Evolutionary conservation across 2,888 invertebrate species (phyloP).

Genomic region (Metellina segmentata): DNA sequence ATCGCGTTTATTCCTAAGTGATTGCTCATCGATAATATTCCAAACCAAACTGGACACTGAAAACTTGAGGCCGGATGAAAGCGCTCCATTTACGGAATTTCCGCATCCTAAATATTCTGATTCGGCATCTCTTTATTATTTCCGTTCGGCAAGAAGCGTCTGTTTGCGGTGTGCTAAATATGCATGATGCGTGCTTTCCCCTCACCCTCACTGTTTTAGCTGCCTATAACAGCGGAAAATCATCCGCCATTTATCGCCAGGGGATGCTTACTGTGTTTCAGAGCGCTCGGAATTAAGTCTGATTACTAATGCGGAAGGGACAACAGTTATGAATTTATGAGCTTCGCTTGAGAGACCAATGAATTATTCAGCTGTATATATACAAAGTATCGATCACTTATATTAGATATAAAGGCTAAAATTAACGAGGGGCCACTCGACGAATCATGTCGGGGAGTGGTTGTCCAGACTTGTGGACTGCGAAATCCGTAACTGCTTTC

Average conservation of each 20-base stretch:
- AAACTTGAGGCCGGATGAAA: background rate
- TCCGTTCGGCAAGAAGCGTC: background rate
- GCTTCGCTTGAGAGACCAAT: slow-evolving; percentile 51
- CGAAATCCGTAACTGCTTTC: background rate
- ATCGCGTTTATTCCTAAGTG: too few species aligned
- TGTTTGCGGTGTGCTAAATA: slow-evolving; percentile 38
- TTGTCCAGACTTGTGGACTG: slow-evolving; percentile 1
- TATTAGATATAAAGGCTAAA: slow-evolving; percentile 73
- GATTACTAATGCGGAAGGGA: slow-evolving; percentile 68
- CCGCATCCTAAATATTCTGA: too few species aligned
- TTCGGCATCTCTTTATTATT: background rate
- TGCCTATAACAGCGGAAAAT: slow-evolving; percentile 57
- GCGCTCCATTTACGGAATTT: background rate
- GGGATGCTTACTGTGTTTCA: slow-evolving; percentile 41
- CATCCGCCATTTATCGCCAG: slow-evolving; percentile 55
- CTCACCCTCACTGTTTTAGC: background rate
- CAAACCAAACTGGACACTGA: background rate
- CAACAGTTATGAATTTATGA: slow-evolving; percentile 70
- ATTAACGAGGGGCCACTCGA: slow-evolving; percentile 55
- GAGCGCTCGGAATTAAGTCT: slow-evolving; percentile 61
- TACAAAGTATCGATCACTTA: slow-evolving; percentile 65
- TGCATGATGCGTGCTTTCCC: slow-evolving; percentile 46
- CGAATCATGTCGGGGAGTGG: slow-evolving; percentile 32
- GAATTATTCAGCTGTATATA: slow-evolving; percentile 67
- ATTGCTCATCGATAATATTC: background rate